Conservation (phyloP, 2,113 vertebrate genomes). For the Megaleporinus macrocephalus region DNA sequence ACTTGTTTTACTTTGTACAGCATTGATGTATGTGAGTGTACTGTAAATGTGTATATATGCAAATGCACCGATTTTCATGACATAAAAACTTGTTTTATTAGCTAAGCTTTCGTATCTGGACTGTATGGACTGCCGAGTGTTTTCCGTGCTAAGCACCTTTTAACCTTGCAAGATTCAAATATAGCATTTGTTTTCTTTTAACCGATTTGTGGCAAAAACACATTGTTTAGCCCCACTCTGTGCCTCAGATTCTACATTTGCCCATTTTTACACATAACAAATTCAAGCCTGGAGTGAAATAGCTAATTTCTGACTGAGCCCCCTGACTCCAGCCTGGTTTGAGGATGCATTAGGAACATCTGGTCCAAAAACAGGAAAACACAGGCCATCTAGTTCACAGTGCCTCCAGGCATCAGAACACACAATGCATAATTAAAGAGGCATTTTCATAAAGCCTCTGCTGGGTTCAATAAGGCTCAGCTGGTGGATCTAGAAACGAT, state of each 20-base stretch:
- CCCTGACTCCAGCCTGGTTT: slow-evolving; percentile 23
- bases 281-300: slow-evolving; percentile 32
- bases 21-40: too few species aligned
- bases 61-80: too few species aligned
- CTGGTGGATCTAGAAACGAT: slow-evolving; percentile 33
- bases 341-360: slow-evolving; percentile 49
- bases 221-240: too few species aligned
- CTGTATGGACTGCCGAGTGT: too few species aligned
- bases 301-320: slow-evolving; percentile 25
- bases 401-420: slow-evolving; percentile 44
- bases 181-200: too few species aligned
- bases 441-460: slow-evolving; percentile 42
- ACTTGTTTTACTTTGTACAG: too few species aligned
- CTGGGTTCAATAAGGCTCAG: slow-evolving; percentile 37
- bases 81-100: too few species aligned
- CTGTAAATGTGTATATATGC: too few species aligned
- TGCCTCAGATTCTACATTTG: background rate
- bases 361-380: slow-evolving; percentile 40
- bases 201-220: too few species aligned
- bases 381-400: slow-evolving; percentile 31
- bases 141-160: too few species aligned
- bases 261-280: background rate
- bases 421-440: slow-evolving; percentile 52
- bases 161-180: too few species aligned
- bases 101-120: too few species aligned